These are phyloP conservation scores for Phalacrocorax aristotelis DNA, from an alignment of 2,113 vertebrate genomes.

Conservation along the genomic window DNA sequence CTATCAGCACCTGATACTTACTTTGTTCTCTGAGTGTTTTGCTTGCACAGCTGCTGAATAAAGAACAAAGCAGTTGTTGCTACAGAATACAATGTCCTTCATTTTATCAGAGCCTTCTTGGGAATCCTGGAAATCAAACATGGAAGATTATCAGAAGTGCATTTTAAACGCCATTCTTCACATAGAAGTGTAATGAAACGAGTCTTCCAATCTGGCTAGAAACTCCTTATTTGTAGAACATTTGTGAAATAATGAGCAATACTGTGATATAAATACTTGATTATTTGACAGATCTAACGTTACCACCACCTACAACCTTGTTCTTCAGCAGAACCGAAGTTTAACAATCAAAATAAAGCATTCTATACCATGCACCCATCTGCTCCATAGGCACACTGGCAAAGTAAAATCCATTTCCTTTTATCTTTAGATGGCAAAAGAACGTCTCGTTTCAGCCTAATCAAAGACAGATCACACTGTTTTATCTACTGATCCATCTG, in stretches of 20 bases:
- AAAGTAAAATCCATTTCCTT: background rate
- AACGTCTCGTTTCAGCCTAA: background rate
- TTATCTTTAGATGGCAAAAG: background rate
- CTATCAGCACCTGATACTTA: constrained; percentile 43
- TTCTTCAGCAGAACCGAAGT: background rate
- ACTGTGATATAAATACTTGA: constrained; percentile 41
- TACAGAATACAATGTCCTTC: constrained; percentile 90
- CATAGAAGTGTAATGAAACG: background rate
- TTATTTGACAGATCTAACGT: constrained; percentile 19
- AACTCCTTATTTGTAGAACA: constrained; percentile 6
- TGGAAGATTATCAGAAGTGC: background rate
- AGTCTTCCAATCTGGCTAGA: background rate
- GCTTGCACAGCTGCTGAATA: constrained; percentile 78
- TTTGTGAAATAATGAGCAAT: background rate
- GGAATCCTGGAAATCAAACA: constrained; percentile 68
- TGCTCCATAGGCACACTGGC: background rate
- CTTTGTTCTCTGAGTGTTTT: constrained; percentile 77
- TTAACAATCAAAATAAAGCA: constrained; percentile 21
- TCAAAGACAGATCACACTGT: background rate
- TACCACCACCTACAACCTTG: constrained; percentile 25
- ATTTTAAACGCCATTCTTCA: background rate
- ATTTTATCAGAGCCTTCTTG: constrained; percentile 74
- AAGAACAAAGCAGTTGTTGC: constrained; percentile 89
- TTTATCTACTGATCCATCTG: constrained; percentile 28
- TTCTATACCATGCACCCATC: constrained; percentile 10